Base-by-base conservation (phyloP, 2,797 vertebrate genomes). In the Cichlasoma orientale region DNA sequence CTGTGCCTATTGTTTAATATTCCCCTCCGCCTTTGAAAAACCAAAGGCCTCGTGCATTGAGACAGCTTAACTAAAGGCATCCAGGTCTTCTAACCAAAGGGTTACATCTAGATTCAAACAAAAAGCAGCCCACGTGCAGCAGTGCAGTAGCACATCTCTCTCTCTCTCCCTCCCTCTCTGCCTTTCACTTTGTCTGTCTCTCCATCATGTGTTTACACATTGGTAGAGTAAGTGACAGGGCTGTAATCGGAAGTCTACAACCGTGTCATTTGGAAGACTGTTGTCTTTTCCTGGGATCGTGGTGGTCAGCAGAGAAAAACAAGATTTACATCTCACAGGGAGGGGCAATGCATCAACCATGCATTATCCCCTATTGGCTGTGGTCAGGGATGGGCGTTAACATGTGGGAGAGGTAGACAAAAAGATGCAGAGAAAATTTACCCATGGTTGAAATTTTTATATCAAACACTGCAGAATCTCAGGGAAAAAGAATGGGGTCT, bases 161-260 rank as follows among this genome's bases (percentile, higher is more conserved):
- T 82, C 86, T 80, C 70, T 66, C 44, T 25, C 41, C 41, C 41
- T 50, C 71, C 59, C 59, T 68, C 73, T 72, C 72, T 84, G 78
- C 72, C 83, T 57, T 79, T 79, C 73, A 1, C 66, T 79, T 47
- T 50, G 12, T 38, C 86, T 79, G 53, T 84, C 86, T 83, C 86
- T 86, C 89, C 83, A 83, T 91, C 80, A 82, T 87, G 89, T 90
- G 86, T 92, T 90, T 93, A 92, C 86, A 84, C 77, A 56, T 87
- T 72, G 85, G 82, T 88, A 77, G 89, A 89, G 86, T 88, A 92
- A 93, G 91, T 93, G 92, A 94, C 92, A 94, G 89, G 92, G 85
- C 90, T 95, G 91, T 94, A 96, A 96, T 95, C 93, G 93, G 94
- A 95, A 95, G 93, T 94, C 90, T 89, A 92, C 92, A 92, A 94